phyloP scores from a whole-genome alignment of 2,888 invertebrate species.

The Spisula solida region DNA sequence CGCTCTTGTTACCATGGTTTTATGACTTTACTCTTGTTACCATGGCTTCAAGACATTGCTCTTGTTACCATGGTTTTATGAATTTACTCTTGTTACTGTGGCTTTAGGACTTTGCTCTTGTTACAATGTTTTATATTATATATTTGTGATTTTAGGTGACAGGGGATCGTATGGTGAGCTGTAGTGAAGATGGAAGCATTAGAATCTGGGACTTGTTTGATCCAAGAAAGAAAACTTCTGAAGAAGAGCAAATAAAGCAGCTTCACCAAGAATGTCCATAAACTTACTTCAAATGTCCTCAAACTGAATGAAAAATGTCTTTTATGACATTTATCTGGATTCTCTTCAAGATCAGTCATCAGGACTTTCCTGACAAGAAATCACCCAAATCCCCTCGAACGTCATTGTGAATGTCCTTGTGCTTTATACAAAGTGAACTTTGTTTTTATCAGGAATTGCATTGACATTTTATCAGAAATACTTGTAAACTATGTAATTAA shows the following conservation, averaged over 20 bases:
- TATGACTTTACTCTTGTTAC: too few relatives aligned
- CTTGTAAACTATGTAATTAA: not conserved
- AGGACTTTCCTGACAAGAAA: too few relatives aligned
- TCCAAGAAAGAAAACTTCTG: conserved; percentile 69
- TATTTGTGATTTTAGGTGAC: conserved; percentile 75
- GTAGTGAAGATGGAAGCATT: conserved; percentile 82
- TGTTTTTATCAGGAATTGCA: not conserved
- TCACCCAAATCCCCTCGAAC: not conserved
- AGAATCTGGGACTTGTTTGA: conserved; percentile 82
- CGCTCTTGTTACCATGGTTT: too few relatives aligned
- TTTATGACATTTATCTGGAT: too few relatives aligned
- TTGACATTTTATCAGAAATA: too few relatives aligned
- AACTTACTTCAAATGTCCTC: not conserved
- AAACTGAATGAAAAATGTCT: too few relatives aligned
- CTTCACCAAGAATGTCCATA: conserved; percentile 60
- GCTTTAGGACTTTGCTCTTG: too few relatives aligned
- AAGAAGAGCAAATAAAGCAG: conserved; percentile 64
- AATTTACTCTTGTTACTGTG: not conserved
- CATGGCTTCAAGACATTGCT: too few relatives aligned
- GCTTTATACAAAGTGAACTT: not conserved
- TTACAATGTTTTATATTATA: not conserved
- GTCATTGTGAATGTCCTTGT: not conserved
- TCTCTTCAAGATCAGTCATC: too few relatives aligned
- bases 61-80: too few relatives aligned
- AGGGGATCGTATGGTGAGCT: conserved; percentile 79